Evolutionary conservation across 2,888 invertebrate genomes (phyloP).

Genomic region (Platycnemis pennipes): DNA sequence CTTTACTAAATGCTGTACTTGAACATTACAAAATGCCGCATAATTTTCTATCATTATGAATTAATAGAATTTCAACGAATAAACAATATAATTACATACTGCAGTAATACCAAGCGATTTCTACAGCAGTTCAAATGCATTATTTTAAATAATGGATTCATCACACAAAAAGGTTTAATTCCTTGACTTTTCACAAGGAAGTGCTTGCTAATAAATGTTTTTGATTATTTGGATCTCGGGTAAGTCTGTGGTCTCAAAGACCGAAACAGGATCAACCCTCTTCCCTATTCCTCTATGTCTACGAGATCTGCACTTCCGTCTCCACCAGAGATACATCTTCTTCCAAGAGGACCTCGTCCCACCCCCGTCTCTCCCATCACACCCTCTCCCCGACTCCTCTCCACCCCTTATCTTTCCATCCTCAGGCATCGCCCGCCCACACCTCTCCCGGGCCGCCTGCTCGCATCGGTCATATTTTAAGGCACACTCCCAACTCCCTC

Average conservation of each 20-base stretch:
- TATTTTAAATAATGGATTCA: no score
- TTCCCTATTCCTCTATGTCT: not conserved
- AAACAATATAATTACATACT: no score
- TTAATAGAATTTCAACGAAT: no score
- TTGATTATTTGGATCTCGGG: not conserved
- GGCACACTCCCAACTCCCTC: not conserved
- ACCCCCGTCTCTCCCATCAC: not conserved
- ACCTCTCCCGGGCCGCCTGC: not conserved
- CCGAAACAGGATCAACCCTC: not conserved
- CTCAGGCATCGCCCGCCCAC: not conserved
- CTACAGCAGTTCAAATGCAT: no score
- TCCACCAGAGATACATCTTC: conserved; percentile 23
- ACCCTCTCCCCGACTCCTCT: not conserved
- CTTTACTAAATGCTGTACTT: no score
- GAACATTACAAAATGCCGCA: no score
- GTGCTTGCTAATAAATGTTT: no score
- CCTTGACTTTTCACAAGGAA: no score
- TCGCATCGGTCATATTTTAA: conserved; percentile 29
- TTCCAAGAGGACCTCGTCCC: not conserved
- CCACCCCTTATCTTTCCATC: not conserved
- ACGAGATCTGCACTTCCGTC: not conserved
- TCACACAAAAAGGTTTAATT: no score
- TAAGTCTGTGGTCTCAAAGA: no score
- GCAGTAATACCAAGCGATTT: no score
- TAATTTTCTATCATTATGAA: no score